Base-by-base conservation (phyloP, 2,888 invertebrate genomes). In the Cryptus armator region DNA sequence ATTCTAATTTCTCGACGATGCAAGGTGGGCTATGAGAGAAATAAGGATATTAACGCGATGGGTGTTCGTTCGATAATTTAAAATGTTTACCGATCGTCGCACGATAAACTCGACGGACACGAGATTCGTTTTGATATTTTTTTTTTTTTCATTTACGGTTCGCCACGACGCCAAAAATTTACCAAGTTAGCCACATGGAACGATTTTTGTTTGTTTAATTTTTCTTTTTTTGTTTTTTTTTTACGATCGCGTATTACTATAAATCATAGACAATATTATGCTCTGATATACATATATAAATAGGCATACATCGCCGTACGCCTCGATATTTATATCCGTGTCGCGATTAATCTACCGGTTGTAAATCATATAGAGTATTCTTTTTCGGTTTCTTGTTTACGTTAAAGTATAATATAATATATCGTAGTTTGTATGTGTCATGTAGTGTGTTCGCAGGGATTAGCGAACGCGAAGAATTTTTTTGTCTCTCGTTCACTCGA, bases 1-100 rank as follows among this genome's bases (percentile, higher is more conserved):
- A 90, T 87, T 88, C 88, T 90, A 89, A 89, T 75, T 75, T 89
- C 88, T 77, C 86, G 88, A 68, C 48, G 56, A 90, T 88, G 87
- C 87, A 89, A 90, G 87, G 85, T 89, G 89, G 88, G 2, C 90
- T 87, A 88, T 85, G 90, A 90, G 88, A 89, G 88, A 90, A 88
- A 88, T 81, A 62, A 86, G 68, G 62, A 84, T 68, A 70, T 46
- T 74, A 62, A 32, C 24, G 32, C 16, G 74, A 66, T 43, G 7
- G n/a, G 43, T 71, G 29, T 43, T 29, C 24, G 46, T 19, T 10
- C 53, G 19, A 66, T 66, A 16, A 51, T 37, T 24, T 7, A 19
- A 19, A 16, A 44, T 59, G 12, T 29, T 62, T 6, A 4, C 6
- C 62, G 29, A 62, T 62, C 29, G n/a, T 32, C 32, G 32, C 1